phyloP scores from a whole-genome alignment of 2,797 vertebrate species.

The Acipenser transmontanus region DNA sequence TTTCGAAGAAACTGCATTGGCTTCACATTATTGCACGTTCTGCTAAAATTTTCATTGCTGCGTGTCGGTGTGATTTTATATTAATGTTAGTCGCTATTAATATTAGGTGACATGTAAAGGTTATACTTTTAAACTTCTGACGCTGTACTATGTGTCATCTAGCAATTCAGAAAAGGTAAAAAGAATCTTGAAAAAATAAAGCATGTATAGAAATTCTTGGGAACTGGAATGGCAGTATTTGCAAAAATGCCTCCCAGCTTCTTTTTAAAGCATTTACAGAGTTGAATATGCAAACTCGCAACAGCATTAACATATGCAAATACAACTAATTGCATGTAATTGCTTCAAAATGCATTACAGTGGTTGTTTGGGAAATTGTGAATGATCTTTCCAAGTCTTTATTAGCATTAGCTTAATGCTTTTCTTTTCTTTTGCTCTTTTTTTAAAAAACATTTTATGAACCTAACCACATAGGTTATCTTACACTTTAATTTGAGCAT shows the following conservation, averaged over 20 bases:
- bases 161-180: neutral
- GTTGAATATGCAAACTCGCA: constrained; percentile 2
- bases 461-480: neutral
- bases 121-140: no score
- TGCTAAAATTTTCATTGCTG: neutral
- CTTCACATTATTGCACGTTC: neutral
- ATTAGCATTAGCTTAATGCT: neutral
- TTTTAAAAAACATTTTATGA: neutral
- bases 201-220: neutral
- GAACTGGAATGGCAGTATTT: neutral
- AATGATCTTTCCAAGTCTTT: constrained; percentile 11
- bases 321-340: constrained; percentile 29
- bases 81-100: neutral
- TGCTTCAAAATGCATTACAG: constrained; percentile 28
- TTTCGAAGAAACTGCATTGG: no score
- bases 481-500: constrained; percentile 16
- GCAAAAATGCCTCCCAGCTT: neutral
- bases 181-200: neutral
- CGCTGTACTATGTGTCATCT: neutral
- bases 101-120: neutral
- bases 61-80: neutral
- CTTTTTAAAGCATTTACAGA: constrained; percentile 1
- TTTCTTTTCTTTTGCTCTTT: neutral
- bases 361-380: constrained; percentile 25
- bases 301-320: constrained; percentile 27